Base-by-base conservation (phyloP, 2,113 vertebrate genomes). In the Glareola pratincola region DNA sequence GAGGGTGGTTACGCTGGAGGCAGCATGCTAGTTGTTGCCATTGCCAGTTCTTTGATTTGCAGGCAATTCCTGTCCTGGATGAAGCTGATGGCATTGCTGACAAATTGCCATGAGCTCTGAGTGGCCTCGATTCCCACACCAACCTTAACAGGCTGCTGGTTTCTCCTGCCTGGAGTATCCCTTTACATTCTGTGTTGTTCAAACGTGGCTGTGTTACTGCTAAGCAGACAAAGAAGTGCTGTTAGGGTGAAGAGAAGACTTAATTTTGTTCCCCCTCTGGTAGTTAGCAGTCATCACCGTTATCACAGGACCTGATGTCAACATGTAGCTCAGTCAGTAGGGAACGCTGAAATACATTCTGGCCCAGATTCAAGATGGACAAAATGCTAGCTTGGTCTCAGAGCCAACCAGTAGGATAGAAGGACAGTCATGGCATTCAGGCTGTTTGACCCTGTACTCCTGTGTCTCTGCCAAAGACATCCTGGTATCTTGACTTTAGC, bases 391-490 rank as follows among this genome's bases (percentile, higher is more conserved):
- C 63, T 90, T 92, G 74, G 30, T 56, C 50, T 48, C 59, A 34
- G 27, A 69, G 32, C n/a, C 34, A 90, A 2, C 13, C 30, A 39
- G 73, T 34, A n/a, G 51, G 45, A 51, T 15, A 43, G 62, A 80
- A 76, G 47, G 63, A 84, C 59, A 91, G 16, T 73, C 32, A 20
- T 69, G 24, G 15, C 48, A 73, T 83, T 96, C 88, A 96, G 39
- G 26, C 36, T 75, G 11, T n/a, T 62, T 85, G 59, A 63, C 47
- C 64, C 43, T 1, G 0, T 81, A 30, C 10, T 76, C 36, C 51
- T 56, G 19, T 81, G 51, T 43, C 59, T 60, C 51, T 92, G 66
- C 51, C 69, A 91, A 78, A 87, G 30, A 37, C 29, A 54, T 54
- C 37, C 68, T 59, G 12, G 10, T 87, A 74, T 68, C 51, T 74